Percentiles rank a stretch among this genome's conserved stretches.
Conservation (phyloP, 2,113 vertebrate species). For the Pterocles gutturalis region DNA sequence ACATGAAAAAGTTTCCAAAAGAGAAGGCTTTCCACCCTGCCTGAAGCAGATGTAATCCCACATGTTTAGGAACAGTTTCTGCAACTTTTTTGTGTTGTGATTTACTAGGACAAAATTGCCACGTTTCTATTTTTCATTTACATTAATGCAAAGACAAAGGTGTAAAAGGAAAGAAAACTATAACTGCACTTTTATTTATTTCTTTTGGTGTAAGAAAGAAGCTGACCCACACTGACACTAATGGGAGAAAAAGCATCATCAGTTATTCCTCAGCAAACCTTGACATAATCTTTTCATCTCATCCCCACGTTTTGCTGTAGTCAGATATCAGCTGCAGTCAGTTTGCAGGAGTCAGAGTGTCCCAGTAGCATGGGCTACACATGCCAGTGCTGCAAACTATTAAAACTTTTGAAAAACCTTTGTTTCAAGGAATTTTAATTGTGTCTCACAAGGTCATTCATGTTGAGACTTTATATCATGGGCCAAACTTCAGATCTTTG, state of each 20-base stretch:
- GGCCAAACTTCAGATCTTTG: constrained; percentile 58
- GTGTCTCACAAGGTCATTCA: constrained; percentile 38
- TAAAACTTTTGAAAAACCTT: constrained; percentile 24
- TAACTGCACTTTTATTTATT: background rate
- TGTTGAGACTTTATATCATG: constrained; percentile 34
- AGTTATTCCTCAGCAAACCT: background rate
- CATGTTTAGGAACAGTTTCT: background rate
- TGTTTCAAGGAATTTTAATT: constrained; percentile 66
- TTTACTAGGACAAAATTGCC: background rate
- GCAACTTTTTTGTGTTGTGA: background rate
- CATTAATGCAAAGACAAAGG: background rate
- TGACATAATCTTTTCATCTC: background rate
- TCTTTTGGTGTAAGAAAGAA: background rate
- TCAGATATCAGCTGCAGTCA: background rate
- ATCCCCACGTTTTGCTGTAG: background rate
- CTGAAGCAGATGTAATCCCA: background rate
- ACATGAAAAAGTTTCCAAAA: background rate
- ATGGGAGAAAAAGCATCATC: background rate
- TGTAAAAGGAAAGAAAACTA: background rate
- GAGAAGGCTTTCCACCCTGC: background rate
- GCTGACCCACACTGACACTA: background rate
- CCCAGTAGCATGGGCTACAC: background rate
- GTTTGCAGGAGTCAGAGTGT: background rate
- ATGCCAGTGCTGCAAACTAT: constrained; percentile 24
- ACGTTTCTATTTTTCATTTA: background rate